Evolutionary conservation across 2,113 vertebrate genomes (phyloP), one percentile per base, ranked within the genome.

Genomic region (Noturus placidus): DNA sequence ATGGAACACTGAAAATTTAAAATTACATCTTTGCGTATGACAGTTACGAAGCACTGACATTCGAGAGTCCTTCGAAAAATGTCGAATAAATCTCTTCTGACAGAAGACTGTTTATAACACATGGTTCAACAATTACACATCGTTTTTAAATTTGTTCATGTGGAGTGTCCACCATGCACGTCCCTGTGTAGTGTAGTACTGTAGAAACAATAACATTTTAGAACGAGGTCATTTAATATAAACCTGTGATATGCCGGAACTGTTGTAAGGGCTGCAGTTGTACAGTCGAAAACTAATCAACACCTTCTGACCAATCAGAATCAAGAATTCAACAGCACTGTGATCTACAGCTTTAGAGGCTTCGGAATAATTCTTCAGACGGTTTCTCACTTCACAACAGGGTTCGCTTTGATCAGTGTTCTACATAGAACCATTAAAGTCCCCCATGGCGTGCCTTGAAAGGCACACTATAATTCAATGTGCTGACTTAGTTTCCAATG

Each of bases 231-330:
- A 42, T 42, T 42, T 67, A 15, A 56, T 56, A 56, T 2, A 13
- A 52, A 52, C 50, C 50, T 52, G 50, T 57, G 56, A 57, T 57
- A 20, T 57, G 56, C 56, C 19, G 1, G 19, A 30, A 20, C 67
- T 70, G 67, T 27, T 33, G 13, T 33, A 69, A 15, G 17, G 65
- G n/a, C 65, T 69, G 30, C n/a, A 46, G 4, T 27, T 46, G 25
- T 25, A 13, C n/a, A n/a, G n/a, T n/a, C n/a, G 4, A 46, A 25
- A 74, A 11, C 38, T 25, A 70, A 25, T 74, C 70, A 22, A n/a
- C 22, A 77, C 42, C 10, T n/a, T n/a, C 13, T 77, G 22, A 77
- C 74, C 42, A 77, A 50, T 77, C 74, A 77, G 74, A 74, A 74
- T 42, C 27, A 52, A 77, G 50, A 79, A 19, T 42, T 42, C 20